Evolutionary conservation across 2,888 invertebrate species (phyloP).

Genomic region (Lasioglossum marginatum): DNA sequence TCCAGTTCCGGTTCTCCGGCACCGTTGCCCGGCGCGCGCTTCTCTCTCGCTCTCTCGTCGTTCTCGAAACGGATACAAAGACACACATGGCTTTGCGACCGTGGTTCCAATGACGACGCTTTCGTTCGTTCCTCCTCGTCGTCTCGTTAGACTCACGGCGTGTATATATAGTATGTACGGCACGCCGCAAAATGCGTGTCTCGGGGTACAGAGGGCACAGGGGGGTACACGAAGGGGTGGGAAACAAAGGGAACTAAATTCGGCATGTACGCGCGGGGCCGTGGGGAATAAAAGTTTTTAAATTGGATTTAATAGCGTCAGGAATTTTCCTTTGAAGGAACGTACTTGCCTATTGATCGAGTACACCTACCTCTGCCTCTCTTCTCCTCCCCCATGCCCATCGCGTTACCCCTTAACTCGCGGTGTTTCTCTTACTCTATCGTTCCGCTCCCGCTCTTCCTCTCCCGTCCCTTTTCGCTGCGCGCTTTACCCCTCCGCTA

Average conservation of each 20-base stretch:
- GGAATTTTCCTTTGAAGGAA: constrained; percentile 83
- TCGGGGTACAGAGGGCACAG: not conserved
- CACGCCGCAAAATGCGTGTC: constrained; percentile 11
- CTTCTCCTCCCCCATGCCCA: constrained; percentile 33
- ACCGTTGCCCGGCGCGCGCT: not conserved
- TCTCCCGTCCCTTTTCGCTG: constrained; percentile 36
- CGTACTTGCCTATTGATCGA: constrained; percentile 80
- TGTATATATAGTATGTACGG: not conserved
- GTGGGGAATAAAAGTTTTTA: constrained; percentile 80
- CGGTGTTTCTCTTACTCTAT: constrained; percentile 49
- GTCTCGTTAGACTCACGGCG: not conserved
- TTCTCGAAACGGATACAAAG: not conserved
- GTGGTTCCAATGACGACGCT: not conserved
- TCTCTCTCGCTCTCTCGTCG: not conserved
- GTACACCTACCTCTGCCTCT: constrained; percentile 57
- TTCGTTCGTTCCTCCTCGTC: not conserved
- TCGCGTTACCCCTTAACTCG: constrained; percentile 57
- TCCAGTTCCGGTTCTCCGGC: constrained; percentile 5
- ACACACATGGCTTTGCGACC: not conserved
- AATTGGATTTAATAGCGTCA: constrained; percentile 84
- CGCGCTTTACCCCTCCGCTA: constrained; percentile 19
- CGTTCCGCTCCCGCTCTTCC: constrained; percentile 26
- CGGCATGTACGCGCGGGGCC: constrained; percentile 61
- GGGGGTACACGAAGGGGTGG: constrained; percentile 17
- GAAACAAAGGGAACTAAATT: constrained; percentile 78